These are phyloP conservation scores for Amphibalanus amphitrite DNA, from an alignment of 1,140 invertebrate genomes.

Conservation along the genomic window DNA sequence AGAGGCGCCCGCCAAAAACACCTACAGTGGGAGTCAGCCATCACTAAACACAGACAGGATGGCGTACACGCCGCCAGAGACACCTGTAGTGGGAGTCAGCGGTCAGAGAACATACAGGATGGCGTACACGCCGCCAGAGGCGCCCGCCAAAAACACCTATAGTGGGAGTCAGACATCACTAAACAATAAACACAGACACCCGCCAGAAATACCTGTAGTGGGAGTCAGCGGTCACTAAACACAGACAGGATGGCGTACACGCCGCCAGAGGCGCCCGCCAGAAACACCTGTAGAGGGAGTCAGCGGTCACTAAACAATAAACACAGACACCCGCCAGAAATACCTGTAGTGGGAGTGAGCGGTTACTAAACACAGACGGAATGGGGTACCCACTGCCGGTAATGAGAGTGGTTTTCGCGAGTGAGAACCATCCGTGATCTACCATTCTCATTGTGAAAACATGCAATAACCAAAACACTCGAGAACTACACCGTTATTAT, in stretches of 20 bases:
- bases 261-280: constrained; percentile 89
- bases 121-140: constrained; percentile 90
- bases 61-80: constrained; percentile 90
- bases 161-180: constrained; percentile 24
- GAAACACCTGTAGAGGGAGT: constrained; percentile 41
- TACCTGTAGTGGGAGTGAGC: constrained; percentile 35
- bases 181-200: constrained; percentile 58
- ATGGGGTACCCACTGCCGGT: constrained; percentile 90
- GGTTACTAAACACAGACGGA: constrained; percentile 31
- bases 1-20: constrained; percentile 81
- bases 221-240: constrained; percentile 21
- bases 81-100: constrained; percentile 35
- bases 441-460: too few relatives aligned
- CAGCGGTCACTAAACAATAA: constrained; percentile 5
- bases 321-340: constrained; percentile 85
- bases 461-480: too few relatives aligned
- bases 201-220: constrained; percentile 53
- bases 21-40: constrained; percentile 31
- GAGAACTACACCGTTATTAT: too few relatives aligned
- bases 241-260: constrained; percentile 73
- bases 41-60: constrained; percentile 38
- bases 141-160: constrained; percentile 69
- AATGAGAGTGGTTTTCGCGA: too few relatives aligned
- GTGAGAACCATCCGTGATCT: too few relatives aligned
- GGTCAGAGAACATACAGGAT: constrained; percentile 38